Conservation (phyloP, 2,113 vertebrate species). For the Thunnus maccoyii region DNA sequence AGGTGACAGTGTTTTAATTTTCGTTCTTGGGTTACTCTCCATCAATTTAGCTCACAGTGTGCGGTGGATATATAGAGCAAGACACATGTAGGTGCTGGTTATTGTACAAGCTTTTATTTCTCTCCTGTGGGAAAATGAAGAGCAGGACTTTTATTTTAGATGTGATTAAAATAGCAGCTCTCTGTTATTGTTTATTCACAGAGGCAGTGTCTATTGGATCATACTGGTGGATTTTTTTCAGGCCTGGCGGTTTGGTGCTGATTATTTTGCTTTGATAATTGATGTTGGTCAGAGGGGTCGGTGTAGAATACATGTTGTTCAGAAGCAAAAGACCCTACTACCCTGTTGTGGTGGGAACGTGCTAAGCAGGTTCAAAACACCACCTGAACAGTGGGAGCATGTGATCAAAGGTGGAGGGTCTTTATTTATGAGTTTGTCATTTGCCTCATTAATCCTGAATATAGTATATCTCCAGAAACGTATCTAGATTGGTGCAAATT, state of each 20-base stretch:
- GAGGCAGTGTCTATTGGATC: constrained; percentile 65
- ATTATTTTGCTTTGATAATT: constrained; percentile 48
- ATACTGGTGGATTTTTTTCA: constrained; percentile 39
- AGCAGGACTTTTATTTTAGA: constrained; percentile 61
- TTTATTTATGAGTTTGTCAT: too few species aligned
- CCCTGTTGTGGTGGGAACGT: neutral
- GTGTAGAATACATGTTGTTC: constrained; percentile 10
- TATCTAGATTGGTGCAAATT: too few species aligned
- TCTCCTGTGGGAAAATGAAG: constrained; percentile 73
- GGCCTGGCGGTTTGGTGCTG: neutral
- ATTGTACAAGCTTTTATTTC: constrained; percentile 78
- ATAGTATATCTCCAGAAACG: too few species aligned
- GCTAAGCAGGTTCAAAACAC: too few species aligned
- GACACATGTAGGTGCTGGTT: constrained; percentile 82
- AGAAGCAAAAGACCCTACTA: neutral
- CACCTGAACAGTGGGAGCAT: too few species aligned
- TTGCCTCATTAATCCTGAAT: too few species aligned
- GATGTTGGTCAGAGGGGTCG: constrained; percentile 47
- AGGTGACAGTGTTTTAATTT: constrained; percentile 96
- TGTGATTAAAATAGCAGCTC: constrained; percentile 75
- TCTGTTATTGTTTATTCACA: constrained; percentile 79
- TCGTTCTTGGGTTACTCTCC: constrained; percentile 89
- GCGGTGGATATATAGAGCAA: constrained; percentile 75
- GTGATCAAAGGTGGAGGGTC: too few species aligned
- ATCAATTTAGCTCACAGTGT: constrained; percentile 79